phyloP scores from a whole-genome alignment of 1,140 invertebrate species.

The Euschistus heros region DNA sequence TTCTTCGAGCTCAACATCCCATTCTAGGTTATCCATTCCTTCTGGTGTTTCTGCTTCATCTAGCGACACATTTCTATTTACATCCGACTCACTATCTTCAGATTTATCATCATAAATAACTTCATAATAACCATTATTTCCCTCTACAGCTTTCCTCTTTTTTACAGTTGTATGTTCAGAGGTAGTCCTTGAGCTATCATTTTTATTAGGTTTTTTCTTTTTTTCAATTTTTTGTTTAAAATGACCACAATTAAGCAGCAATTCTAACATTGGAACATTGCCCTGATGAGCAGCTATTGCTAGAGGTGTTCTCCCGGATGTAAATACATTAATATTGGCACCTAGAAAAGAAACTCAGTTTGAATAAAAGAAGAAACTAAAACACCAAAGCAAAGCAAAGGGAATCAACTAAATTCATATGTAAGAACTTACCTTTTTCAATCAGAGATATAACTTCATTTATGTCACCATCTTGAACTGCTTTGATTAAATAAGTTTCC shows the following conservation, averaged over 20 bases:
- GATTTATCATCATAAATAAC: slow-evolving; percentile 34
- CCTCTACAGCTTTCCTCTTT: slow-evolving; percentile 9
- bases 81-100: slow-evolving; percentile 32
- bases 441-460: slow-evolving; percentile 10
- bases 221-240: not conserved
- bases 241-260: not conserved
- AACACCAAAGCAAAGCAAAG: not conserved
- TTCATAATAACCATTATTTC: slow-evolving; percentile 36
- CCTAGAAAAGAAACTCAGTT: slow-evolving; percentile 3
- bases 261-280: slow-evolving; percentile 17
- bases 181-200: not conserved
- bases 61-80: slow-evolving; percentile 19
- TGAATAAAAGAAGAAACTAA: not conserved
- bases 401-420: not conserved
- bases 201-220: not conserved
- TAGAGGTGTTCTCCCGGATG: slow-evolving; percentile 14
- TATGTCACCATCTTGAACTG: slow-evolving; percentile 9
- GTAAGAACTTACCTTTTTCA: slow-evolving; percentile 12
- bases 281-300: slow-evolving; percentile 15
- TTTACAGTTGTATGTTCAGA: not conserved
- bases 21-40: slow-evolving; percentile 47
- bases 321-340: slow-evolving; percentile 15
- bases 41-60: slow-evolving; percentile 43
- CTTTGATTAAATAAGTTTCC: not conserved
- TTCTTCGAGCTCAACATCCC: slow-evolving; percentile 42